phyloP scores from a whole-genome alignment of 1,140 invertebrate species.

The Euura lappo region DNA sequence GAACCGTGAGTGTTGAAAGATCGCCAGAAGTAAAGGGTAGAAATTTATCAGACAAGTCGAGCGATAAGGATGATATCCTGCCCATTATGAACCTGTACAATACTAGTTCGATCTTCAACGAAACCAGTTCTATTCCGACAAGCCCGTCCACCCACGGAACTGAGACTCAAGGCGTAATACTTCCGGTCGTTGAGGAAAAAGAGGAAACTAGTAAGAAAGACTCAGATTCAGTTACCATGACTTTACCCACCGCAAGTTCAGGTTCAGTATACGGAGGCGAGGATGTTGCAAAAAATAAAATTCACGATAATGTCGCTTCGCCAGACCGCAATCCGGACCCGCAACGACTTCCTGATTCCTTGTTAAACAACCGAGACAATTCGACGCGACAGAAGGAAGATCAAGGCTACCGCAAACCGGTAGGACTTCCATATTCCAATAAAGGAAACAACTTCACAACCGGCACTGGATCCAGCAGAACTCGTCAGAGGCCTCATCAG shows the following conservation, averaged over 20 bases:
- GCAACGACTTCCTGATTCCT: slow-evolving; percentile 4
- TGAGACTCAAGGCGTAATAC: not conserved
- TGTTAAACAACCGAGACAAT: slow-evolving; percentile 1
- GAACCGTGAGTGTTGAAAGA: slow-evolving; percentile 27
- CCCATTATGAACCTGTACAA: slow-evolving; percentile 59
- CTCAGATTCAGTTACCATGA: not conserved
- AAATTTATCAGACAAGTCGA: slow-evolving; percentile 48
- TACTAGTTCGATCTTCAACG: slow-evolving; percentile 54
- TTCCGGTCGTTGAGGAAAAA: not conserved
- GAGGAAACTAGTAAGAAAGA: not conserved
- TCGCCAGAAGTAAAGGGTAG: slow-evolving; percentile 50
- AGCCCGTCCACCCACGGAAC: not conserved
- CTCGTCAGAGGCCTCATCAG: slow-evolving; percentile 35
- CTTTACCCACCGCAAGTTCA: slow-evolving; percentile 4
- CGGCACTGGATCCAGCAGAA: slow-evolving; percentile 28
- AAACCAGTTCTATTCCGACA: slow-evolving; percentile 20
- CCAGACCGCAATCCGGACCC: not conserved
- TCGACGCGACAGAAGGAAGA: not conserved
- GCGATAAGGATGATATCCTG: slow-evolving; percentile 54
- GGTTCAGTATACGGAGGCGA: not conserved
- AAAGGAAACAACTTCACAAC: not conserved
- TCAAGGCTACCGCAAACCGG: not conserved
- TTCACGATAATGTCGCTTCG: not conserved
- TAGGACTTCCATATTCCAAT: slow-evolving; percentile 13
- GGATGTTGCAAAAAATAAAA: not conserved